A percentile compares a stretch with the other conserved stretches of the same genome.
Evolutionary conservation across 2,113 vertebrate species (phyloP).

Genomic region (Rhea pennata): DNA sequence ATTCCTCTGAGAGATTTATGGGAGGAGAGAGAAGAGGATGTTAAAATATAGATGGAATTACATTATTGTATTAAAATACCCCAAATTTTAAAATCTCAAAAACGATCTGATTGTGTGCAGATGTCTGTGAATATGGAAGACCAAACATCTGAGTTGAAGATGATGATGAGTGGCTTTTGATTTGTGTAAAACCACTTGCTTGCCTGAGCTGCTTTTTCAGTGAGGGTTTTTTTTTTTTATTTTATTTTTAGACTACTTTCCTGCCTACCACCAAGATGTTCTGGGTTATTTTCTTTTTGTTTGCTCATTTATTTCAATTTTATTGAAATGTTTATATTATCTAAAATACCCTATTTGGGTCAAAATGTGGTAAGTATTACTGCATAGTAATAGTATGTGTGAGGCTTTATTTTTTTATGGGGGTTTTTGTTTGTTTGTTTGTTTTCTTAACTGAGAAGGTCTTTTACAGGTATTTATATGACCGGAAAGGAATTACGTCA

Average conservation of each 20-base stretch:
- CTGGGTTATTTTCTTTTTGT: not conserved
- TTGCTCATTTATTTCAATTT: not conserved
- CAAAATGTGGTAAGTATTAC: not conserved
- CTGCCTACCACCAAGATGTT: not conserved
- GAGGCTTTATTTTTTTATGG: not conserved
- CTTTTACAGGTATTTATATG: constrained; percentile 86
- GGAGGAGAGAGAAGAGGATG: not conserved
- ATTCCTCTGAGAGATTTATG: not conserved
- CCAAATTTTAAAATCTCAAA: not conserved
- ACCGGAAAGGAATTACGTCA: constrained; percentile 94
- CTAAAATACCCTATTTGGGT: not conserved
- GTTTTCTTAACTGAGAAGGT: not conserved
- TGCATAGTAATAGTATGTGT: not conserved
- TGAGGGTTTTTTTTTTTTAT: not conserved
- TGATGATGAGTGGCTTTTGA: not conserved
- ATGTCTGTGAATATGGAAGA: not conserved
- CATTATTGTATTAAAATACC: not conserved
- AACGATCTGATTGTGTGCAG: not conserved
- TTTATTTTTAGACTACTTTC: not conserved
- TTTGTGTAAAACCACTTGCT: not conserved
- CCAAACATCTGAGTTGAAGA: not conserved
- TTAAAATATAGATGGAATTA: not conserved
- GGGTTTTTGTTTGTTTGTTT: not conserved
- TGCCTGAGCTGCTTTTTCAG: not conserved
- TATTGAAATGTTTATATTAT: not conserved